Evolutionary conservation across 2,797 vertebrate species (phyloP).

Genomic region (Melanotaenia nigrans): DNA sequence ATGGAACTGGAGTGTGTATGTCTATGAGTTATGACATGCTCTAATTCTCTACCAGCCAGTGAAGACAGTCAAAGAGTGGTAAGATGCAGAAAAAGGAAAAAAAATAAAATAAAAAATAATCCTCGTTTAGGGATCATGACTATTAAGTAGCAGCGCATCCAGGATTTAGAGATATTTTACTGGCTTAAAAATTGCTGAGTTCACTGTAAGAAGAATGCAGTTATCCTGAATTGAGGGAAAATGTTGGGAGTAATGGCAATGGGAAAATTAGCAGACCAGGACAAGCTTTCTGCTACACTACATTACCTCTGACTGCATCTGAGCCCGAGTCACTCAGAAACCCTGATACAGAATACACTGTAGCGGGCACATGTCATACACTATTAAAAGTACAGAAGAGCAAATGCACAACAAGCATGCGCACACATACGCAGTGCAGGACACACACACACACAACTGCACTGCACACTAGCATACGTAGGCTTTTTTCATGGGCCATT

Average conservation of each 20-base stretch:
- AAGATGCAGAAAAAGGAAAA: constrained; percentile 29
- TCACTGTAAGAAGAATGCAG: constrained; percentile 35
- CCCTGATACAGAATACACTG: constrained; percentile 23
- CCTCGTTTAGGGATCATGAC: constrained; percentile 49
- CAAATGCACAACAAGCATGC: constrained; percentile 18
- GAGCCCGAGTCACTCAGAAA: constrained; percentile 52
- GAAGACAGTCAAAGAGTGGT: constrained; percentile 42
- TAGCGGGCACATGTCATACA: constrained; percentile 59
- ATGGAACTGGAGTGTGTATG: constrained; percentile 16
- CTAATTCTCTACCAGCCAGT: constrained; percentile 31
- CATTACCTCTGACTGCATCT: constrained; percentile 64
- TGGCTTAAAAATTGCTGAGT: constrained; percentile 59
- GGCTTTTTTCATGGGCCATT: constrained; percentile 74
- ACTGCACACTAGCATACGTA: constrained; percentile 50
- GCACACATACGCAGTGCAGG: not conserved
- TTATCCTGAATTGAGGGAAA: constrained; percentile 17
- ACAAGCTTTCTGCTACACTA: constrained; percentile 51
- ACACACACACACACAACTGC: not conserved
- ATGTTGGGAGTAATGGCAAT: constrained; percentile 43
- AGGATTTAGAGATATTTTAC: constrained; percentile 52
- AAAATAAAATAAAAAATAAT: constrained; percentile 19
- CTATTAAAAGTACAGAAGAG: constrained; percentile 34
- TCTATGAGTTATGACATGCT: constrained; percentile 21
- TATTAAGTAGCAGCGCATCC: constrained; percentile 34
- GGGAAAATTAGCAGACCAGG: constrained; percentile 45